Base-by-base conservation (phyloP, 2,888 invertebrate species). In the Torymus tubicola region DNA sequence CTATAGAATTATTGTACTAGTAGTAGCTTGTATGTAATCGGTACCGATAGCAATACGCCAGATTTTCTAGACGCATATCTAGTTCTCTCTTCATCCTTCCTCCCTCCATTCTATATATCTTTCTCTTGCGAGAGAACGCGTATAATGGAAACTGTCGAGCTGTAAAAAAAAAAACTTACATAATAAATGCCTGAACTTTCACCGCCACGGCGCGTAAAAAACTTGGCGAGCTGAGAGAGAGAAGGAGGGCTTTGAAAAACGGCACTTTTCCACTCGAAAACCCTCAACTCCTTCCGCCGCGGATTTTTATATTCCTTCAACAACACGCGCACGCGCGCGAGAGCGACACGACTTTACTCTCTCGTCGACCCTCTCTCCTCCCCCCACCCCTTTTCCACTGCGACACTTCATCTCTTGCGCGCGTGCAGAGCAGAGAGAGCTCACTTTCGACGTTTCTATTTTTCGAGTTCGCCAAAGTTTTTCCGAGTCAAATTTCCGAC, bases 131-230 rank as follows among this genome's bases (percentile, higher is more conserved):
- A 61, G 67, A 73, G 57, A 77, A 21, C 73, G 58, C 72, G 31
- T 55, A 61, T 80, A 80, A 80, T 80, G 80, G 75, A 76, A 80
- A 70, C 74, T 73, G 78, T 67, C 81, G 74, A 74, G 78, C 65
- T 78, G 81, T 75, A 78, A 81, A 42, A 21, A 42, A 21, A 21
- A 42, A 81, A 81, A 81, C 78, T 81, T 78, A 74, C 69, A 78
- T 81, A 81, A 81, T 81, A 81, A 78, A 81, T 81, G 78, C 71
- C 57, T 50, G n/a, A 81, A 81, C 72, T 81, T 80, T 81, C 68
- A 77, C 57, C 76, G 31, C 31, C 57, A 60, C 10, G 55, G n/a
- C 21, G 21, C 3, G 72, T 42, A 58, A 42, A 42, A 42, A 42
- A 42, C 8, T 42, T 42, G 42, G 42, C 53, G 42, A 14, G 55